phyloP scores from a whole-genome alignment of 2,797 vertebrate species.

The Hoplostethus mediterraneus region DNA sequence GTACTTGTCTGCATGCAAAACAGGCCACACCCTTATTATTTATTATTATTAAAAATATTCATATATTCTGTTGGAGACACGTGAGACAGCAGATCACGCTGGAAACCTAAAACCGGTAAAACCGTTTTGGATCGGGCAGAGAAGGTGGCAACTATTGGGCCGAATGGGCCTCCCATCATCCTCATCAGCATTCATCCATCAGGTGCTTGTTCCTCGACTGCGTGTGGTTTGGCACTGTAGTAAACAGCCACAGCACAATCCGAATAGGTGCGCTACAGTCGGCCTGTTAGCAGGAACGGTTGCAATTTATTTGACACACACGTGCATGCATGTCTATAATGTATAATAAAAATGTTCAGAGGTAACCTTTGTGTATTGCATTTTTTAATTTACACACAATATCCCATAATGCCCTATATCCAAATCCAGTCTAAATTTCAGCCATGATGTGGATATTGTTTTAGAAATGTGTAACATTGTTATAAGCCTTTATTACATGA shows the following conservation, averaged over 20 bases:
- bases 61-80: slow-evolving; percentile 75
- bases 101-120: slow-evolving; percentile 62
- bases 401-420: slow-evolving; percentile 9
- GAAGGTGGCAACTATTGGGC: slow-evolving; percentile 56
- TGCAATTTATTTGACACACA: slow-evolving; percentile 37
- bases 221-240: slow-evolving; percentile 50
- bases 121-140: slow-evolving; percentile 55
- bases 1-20: slow-evolving; percentile 28
- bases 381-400: slow-evolving; percentile 36
- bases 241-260: slow-evolving; percentile 59
- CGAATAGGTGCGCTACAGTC: slow-evolving; percentile 48
- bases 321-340: slow-evolving; percentile 18
- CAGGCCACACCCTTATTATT: slow-evolving; percentile 47
- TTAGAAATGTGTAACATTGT: slow-evolving; percentile 5
- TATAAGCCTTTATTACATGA: slow-evolving; percentile 18
- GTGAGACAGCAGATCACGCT: slow-evolving; percentile 56
- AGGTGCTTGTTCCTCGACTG: slow-evolving; percentile 59
- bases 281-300: slow-evolving; percentile 43
- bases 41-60: slow-evolving; percentile 55
- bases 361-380: slow-evolving; percentile 9
- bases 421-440: slow-evolving; percentile 22
- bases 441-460: slow-evolving; percentile 1
- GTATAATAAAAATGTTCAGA: slow-evolving; percentile 2
- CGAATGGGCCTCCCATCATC: slow-evolving; percentile 45
- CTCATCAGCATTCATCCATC: slow-evolving; percentile 70